Base-by-base conservation (phyloP, 2,797 vertebrate genomes). In the Otolemur crassicaudatus region DNA sequence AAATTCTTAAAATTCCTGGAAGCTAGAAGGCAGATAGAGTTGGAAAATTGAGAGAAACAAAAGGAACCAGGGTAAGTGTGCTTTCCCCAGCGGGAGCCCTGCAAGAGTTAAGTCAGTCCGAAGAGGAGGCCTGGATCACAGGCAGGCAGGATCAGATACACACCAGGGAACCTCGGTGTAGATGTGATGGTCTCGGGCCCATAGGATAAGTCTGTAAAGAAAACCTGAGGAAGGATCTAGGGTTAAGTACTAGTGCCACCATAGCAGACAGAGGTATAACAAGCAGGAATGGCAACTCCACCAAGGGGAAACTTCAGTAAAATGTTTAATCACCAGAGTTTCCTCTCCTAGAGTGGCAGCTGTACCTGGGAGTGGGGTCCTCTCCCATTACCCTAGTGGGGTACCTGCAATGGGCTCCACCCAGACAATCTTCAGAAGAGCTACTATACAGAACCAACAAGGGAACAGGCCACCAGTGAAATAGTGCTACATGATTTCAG, bases 1-100 rank as follows among this genome's bases (percentile, higher is more conserved):
- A 31, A 93, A 34, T 37, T 82, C 58, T 84, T 25, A 77, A 95
- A 94, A 73, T 77, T 90, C 70, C 56, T 88, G 31, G 25, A 69
- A 96, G 34, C 49, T 43, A 63, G 58, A 49, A 86, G 84, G 60
- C 67, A 58, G 49, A 43, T n/a, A 63, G 7, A 11, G 7, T 29
- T 81, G 53, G 80, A 85, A 89, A 94, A 6, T 43, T 72, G 53
- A 87, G 82, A 95, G 87, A 61, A 22, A 43, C 83, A 53, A 56
- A 37, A 53, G 76, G 53, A 84, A 34, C 34, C 7, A 29, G 23
- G 7, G 2, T 34, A n/a, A 40, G 3, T 27, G 22, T 75, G 29
- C 2, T 87, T 82, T 81, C 46, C 23, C 65, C 73, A 34, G 22
- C 49, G 43, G 53, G 19, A 40, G 8, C 27, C 67, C 31, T 58